These are phyloP conservation scores for Otolemur garnettii DNA, from an alignment of 2,113 vertebrate genomes.

Conservation along the genomic window DNA sequence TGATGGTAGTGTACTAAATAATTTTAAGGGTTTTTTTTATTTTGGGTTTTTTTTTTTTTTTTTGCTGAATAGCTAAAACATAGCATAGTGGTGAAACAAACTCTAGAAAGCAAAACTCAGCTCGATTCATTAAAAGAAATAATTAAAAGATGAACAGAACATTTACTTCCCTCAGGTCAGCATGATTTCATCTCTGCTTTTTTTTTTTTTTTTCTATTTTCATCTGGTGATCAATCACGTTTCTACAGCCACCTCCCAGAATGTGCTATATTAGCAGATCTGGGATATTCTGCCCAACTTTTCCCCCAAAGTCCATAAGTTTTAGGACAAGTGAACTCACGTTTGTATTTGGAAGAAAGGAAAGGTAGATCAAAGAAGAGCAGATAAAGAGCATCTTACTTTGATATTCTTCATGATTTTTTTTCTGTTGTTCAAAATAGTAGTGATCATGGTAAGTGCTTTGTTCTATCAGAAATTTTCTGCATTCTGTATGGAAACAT, in stretches of 20 bases:
- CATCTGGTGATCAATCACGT: constrained; percentile 56
- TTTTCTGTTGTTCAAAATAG: constrained; percentile 16
- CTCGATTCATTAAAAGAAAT: constrained; percentile 62
- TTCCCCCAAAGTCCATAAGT: constrained; percentile 6
- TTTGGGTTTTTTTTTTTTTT: not conserved
- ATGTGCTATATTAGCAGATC: constrained; percentile 51
- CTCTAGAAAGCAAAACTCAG: constrained; percentile 58
- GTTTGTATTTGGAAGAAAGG: constrained; percentile 43
- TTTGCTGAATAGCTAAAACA: constrained; percentile 45
- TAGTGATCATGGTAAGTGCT: not conserved
- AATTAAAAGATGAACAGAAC: constrained; percentile 72
- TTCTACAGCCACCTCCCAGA: constrained; percentile 58
- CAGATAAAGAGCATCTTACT: constrained; percentile 44
- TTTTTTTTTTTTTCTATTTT: constrained; percentile 63
- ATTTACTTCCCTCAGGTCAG: constrained; percentile 46
- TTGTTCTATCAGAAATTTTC: constrained; percentile 40
- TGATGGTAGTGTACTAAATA: constrained; percentile 1
- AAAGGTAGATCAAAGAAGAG: not conserved
- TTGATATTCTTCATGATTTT: constrained; percentile 34
- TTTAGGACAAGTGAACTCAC: constrained; percentile 37
- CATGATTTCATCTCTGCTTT: constrained; percentile 53
- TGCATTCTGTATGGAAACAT: not conserved
- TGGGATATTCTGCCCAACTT: not conserved
- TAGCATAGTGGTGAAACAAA: constrained; percentile 43
- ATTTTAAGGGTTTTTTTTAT: not conserved